Percentiles rank a stretch among this genome's conserved stretches.
Conservation (phyloP, 2,113 vertebrate species). For the Gobius niger region DNA sequence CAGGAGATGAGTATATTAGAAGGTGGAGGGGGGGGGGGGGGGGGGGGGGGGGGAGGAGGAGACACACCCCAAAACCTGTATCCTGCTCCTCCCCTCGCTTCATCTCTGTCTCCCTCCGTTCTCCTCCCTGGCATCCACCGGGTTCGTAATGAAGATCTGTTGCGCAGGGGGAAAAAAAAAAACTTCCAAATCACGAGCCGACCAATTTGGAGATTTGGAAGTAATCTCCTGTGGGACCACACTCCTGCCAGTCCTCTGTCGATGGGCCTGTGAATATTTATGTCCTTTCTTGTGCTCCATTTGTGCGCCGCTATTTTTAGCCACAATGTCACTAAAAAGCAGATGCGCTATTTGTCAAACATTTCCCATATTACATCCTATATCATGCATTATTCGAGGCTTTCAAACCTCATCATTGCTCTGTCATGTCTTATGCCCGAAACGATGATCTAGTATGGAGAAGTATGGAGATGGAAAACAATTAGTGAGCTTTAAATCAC, state of each 20-base stretch:
- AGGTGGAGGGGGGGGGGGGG: conserved; percentile 8
- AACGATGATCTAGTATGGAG: too few species aligned
- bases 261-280: conserved; percentile 71
- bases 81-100: conserved; percentile 24
- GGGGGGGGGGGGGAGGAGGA: background rate
- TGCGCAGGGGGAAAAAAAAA: background rate
- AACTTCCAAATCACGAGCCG: conserved; percentile 6
- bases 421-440: too few species aligned
- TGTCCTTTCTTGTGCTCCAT: conserved; percentile 72
- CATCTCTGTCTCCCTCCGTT: conserved; percentile 14
- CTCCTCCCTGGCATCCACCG: conserved; percentile 1
- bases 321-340: conserved; percentile 55
- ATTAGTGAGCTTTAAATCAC: too few species aligned
- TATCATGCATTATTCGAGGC: too few species aligned
- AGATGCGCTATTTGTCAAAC: conserved; percentile 57
- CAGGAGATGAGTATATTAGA: conserved; percentile 62
- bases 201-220: conserved; percentile 11
- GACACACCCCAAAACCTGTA: conserved; percentile 17
- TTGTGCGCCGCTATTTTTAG: conserved; percentile 73
- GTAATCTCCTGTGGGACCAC: conserved; percentile 41
- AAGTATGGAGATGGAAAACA: too few species aligned
- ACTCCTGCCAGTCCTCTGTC: conserved; percentile 37
- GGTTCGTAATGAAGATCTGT: conserved; percentile 26
- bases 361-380: background rate
- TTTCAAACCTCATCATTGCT: too few species aligned